These are phyloP conservation scores for Ceratosolen fusciceps DNA, from an alignment of 1,140 invertebrate species.

Conservation along the genomic window DNA sequence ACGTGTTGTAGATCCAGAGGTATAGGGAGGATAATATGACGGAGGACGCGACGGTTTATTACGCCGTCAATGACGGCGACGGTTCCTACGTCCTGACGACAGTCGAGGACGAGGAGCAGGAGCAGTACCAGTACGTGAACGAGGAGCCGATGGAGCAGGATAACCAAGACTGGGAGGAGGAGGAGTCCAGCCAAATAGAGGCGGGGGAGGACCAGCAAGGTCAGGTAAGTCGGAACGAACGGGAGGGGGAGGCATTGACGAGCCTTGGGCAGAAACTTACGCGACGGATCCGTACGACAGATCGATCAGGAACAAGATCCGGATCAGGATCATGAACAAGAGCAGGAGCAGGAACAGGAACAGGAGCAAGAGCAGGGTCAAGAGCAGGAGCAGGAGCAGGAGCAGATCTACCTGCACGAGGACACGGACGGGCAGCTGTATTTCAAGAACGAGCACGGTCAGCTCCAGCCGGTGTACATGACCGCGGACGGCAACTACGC, in stretches of 20 bases:
- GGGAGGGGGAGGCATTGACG: no score
- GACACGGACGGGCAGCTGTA: slow-evolving; percentile 70
- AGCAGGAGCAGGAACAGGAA: no score
- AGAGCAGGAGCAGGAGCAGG: slow-evolving; percentile 55
- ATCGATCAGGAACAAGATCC: no score
- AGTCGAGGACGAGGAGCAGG: slow-evolving; percentile 62
- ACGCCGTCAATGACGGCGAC: slow-evolving; percentile 67
- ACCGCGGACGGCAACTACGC: slow-evolving; percentile 69
- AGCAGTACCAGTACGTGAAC: slow-evolving; percentile 59
- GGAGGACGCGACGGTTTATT: slow-evolving; percentile 66
- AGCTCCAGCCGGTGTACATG: slow-evolving; percentile 66
- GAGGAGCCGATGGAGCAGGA: slow-evolving; percentile 54
- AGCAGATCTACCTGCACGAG: slow-evolving; percentile 69
- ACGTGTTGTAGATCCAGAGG: slow-evolving; percentile 61
- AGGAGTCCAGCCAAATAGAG: slow-evolving; percentile 54
- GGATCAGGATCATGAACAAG: no score
- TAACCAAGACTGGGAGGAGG: slow-evolving; percentile 64
- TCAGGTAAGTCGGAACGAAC: slow-evolving; percentile 46
- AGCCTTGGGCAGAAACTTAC: no score
- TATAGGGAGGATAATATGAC: slow-evolving; percentile 61
- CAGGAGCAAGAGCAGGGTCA: no score
- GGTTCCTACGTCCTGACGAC: slow-evolving; percentile 62
- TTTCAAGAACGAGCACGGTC: slow-evolving; percentile 67
- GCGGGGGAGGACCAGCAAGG: slow-evolving; percentile 53
- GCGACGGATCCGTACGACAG: no score